Evolutionary conservation across 2,888 invertebrate genomes (phyloP).

Genomic region (Slavum lentiscoides): DNA sequence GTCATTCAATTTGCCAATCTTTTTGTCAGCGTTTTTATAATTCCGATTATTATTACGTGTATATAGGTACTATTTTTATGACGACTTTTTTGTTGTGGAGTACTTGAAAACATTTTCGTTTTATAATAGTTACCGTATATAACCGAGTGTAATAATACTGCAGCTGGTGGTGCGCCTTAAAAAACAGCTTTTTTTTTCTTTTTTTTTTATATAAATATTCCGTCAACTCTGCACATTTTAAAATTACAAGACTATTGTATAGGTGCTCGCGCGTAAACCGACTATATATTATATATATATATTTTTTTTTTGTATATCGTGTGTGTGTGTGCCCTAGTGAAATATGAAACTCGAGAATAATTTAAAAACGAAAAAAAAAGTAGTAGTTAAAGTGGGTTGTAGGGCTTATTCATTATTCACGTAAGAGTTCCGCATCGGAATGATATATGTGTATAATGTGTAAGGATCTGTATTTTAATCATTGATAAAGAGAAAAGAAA

Average conservation of each 20-base stretch:
- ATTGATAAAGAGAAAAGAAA: not conserved
- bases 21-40: conserved; percentile 11
- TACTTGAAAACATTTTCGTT: not conserved
- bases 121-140: not conserved
- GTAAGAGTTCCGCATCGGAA: not conserved
- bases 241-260: not conserved
- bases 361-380: conserved; percentile 7
- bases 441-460: not conserved
- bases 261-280: not conserved
- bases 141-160: not conserved
- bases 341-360: conserved; percentile 9
- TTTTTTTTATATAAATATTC: not conserved
- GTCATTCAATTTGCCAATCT: not conserved
- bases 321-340: not conserved
- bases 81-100: not conserved
- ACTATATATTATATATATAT: too few species aligned
- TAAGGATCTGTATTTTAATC: not conserved
- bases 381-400: not conserved
- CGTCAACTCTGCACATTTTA: conserved; percentile 12
- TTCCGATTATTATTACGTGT: not conserved
- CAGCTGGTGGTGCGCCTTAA: not conserved
- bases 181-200: not conserved
- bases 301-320: too few species aligned
- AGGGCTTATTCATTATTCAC: not conserved
- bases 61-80: not conserved